Evolutionary conservation across 2,888 invertebrate species (phyloP), one percentile per base, ranked within the genome.

Genomic region (Azorinus chamasolen): DNA sequence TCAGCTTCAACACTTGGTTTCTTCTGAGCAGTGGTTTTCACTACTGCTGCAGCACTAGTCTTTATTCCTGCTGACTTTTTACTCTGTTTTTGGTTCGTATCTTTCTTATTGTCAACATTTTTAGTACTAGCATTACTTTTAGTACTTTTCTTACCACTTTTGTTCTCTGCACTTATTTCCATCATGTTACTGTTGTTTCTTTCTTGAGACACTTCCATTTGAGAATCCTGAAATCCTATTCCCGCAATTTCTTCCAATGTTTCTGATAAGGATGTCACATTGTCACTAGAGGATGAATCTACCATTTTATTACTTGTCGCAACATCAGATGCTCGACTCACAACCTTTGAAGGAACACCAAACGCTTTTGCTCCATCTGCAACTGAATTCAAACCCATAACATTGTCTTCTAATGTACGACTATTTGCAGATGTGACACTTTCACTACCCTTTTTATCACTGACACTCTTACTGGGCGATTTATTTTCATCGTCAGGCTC

Each of bases 401-500:
- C 69, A 65, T 53, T 66, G 32, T 65, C 66, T 45, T 76, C 46
- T 24, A 71, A 39, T 39, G 62, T 18, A 24, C 37, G 37, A 27
- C 27, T 18, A 46, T 22, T 50, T 18, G 63, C 50, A 41, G 39
- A 45, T 45, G 24, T 32, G 25, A 18, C 32, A 27, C 39, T 6
- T 46, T 27, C 64, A 16, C 50, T 48, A 14, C 55, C 39, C 27
- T 50, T 68, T 39, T 66, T 54, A 32, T 64, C 66, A 25, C 48
- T 41, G 5, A 51, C 59, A 22, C 54, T 54, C 50, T 80, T 80
- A 25, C 54, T 50, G 1, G 83, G 74, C n/a, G 81, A 79, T 55
- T 65, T 77, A 6, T 74, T 74, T 12, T 87, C 85, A 20, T 89
- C 87, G 24, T 89, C 87, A 0, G 73, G 70, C 24, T 89, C 90